phyloP scores from a whole-genome alignment of 2,797 vertebrate genomes.

The Ptychadena robeensis region DNA sequence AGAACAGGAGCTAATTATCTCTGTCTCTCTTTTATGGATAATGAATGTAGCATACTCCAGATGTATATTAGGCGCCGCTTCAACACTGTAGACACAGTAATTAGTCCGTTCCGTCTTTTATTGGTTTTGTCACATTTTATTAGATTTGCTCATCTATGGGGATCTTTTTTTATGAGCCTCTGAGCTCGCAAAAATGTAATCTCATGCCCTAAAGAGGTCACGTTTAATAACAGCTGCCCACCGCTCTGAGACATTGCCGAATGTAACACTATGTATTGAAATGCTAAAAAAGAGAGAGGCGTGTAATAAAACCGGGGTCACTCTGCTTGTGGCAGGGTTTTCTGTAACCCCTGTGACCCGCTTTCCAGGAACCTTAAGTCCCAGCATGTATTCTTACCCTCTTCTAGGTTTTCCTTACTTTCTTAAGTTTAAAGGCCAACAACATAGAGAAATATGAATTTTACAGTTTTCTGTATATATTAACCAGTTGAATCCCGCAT shows the following conservation, averaged over 20 bases:
- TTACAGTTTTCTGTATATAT: background rate
- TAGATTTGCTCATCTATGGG: constrained; percentile 26
- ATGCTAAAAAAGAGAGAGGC: background rate
- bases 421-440: background rate
- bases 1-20: constrained; percentile 1
- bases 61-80: background rate
- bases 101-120: constrained; percentile 43
- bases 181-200: constrained; percentile 28
- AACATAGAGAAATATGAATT: background rate
- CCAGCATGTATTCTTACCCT: background rate
- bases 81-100: constrained; percentile 5
- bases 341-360: background rate
- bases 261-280: constrained; percentile 23
- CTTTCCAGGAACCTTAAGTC: too few relatives aligned
- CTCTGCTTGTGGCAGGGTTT: background rate
- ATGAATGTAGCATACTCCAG: constrained; percentile 15
- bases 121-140: constrained; percentile 53
- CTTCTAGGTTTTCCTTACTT: too few relatives aligned
- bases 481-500: too few relatives aligned
- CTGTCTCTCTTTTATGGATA: background rate
- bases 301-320: background rate
- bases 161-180: constrained; percentile 40
- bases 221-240: constrained; percentile 41
- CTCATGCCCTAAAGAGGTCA: constrained; percentile 44
- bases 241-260: background rate